These are phyloP conservation scores for Lonchura striata DNA, from an alignment of 2,113 vertebrate species.

Conservation along the genomic window DNA sequence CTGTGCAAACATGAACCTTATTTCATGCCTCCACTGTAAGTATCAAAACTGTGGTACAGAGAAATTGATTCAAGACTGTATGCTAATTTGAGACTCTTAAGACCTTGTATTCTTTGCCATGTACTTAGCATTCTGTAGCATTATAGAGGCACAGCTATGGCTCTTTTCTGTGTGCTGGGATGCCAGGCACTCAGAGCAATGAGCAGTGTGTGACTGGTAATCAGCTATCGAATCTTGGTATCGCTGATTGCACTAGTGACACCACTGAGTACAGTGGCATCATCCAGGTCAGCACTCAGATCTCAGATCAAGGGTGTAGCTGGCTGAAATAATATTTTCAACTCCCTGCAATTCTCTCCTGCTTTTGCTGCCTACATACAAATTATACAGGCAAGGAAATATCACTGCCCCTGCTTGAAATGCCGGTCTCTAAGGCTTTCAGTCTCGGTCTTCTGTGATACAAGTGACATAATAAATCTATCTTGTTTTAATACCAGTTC, in stretches of 20 bases:
- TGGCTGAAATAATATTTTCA: background rate
- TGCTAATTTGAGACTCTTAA: conserved; percentile 19
- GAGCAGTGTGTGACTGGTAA: background rate
- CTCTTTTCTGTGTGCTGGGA: background rate
- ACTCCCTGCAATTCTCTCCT: background rate
- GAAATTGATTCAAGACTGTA: background rate
- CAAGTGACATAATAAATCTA: background rate
- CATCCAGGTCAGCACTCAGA: background rate
- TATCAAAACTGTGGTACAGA: background rate
- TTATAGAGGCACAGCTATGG: background rate
- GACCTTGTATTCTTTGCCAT: background rate
- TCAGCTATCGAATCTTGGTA: background rate
- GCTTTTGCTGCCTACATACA: background rate
- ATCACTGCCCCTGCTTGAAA: background rate
- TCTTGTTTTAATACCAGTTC: background rate
- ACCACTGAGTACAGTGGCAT: background rate
- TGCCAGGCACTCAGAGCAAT: background rate
- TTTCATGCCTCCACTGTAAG: background rate
- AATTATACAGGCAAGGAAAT: background rate
- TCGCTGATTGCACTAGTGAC: background rate
- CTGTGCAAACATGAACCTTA: background rate
- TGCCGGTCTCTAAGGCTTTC: background rate
- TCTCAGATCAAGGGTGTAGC: background rate
- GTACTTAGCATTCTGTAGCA: conserved; percentile 43
- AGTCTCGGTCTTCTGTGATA: background rate